A percentile compares a stretch with the other conserved stretches of the same genome.
phyloP scores from a whole-genome alignment of 2,113 vertebrate genomes.

The Nibea albiflora region DNA sequence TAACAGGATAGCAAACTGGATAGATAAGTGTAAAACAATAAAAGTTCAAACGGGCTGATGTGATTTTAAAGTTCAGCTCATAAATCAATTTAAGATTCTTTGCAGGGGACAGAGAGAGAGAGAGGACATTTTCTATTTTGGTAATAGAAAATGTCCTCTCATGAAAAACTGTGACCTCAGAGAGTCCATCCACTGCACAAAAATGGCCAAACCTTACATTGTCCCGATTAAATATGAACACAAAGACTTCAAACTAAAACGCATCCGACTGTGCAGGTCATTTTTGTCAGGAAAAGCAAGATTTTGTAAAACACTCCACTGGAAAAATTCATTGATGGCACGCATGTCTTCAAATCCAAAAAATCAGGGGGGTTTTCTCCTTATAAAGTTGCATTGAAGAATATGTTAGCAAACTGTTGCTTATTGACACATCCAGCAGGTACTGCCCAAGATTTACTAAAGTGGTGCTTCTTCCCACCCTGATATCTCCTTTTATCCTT shows the following conservation, averaged over 20 bases:
- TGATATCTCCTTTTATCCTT: background rate
- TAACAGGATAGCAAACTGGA: background rate
- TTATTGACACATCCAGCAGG: no score
- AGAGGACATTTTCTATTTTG: no score
- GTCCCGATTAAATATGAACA: background rate
- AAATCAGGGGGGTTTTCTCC: no score
- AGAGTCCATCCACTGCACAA: background rate
- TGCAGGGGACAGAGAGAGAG: background rate
- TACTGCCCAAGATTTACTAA: no score
- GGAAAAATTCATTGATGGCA: no score
- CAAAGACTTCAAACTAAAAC: no score
- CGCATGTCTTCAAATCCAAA: no score
- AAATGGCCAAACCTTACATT: background rate
- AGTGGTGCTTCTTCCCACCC: background rate
- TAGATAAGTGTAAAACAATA: background rate
- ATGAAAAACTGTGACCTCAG: background rate
- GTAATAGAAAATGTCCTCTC: background rate
- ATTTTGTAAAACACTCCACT: no score
- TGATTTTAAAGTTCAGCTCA: background rate
- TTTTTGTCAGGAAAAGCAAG: no score
- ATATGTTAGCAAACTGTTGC: no score
- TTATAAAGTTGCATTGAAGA: no score
- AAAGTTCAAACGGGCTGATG: background rate
- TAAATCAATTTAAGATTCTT: background rate
- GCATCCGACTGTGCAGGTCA: no score